These are phyloP conservation scores for Rhagonycha lutea DNA, from an alignment of 2,888 invertebrate species.

Conservation along the genomic window DNA sequence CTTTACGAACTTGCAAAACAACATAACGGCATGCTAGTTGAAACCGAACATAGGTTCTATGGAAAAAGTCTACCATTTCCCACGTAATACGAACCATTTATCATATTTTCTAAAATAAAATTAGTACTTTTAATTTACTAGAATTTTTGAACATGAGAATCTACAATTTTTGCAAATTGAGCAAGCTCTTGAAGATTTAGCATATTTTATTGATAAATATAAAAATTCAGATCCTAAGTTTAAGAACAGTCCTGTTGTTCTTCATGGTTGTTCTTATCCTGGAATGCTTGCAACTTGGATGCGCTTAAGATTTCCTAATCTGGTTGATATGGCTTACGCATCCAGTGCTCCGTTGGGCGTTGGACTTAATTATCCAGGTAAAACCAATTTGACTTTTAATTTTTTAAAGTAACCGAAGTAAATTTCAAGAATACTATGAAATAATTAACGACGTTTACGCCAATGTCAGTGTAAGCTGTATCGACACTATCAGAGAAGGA, in stretches of 20 bases:
- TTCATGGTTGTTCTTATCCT: conserved; percentile 65
- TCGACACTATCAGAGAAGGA: conserved; percentile 11
- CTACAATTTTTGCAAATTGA: neutral
- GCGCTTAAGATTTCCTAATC: conserved; percentile 61
- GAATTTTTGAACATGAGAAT: neutral
- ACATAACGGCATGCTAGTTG: conserved; percentile 67
- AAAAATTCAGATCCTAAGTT: neutral
- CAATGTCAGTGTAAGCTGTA: conserved; percentile 10
- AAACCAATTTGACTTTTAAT: neutral
- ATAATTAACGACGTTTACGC: conserved; percentile 16
- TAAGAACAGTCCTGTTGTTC: conserved; percentile 33
- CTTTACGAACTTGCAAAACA: conserved; percentile 64
- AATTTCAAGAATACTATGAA: conserved; percentile 11
- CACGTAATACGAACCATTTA: neutral
- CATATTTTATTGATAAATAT: neutral
- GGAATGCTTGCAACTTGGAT: conserved; percentile 66
- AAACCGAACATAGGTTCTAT: conserved; percentile 83
- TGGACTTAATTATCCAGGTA: conserved; percentile 1
- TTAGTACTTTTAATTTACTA: neutral
- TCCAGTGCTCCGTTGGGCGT: conserved; percentile 60
- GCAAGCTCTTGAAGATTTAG: neutral
- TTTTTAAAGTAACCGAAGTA: neutral
- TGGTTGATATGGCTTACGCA: conserved; percentile 61
- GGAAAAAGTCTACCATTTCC: conserved; percentile 71
- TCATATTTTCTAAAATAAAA: neutral